Evolutionary conservation across 35 echinoderm and acorn worm genomes (phyloP), one percentile per base, ranked within the genome.

Genomic region (Holothuria glaberrima): DNA sequence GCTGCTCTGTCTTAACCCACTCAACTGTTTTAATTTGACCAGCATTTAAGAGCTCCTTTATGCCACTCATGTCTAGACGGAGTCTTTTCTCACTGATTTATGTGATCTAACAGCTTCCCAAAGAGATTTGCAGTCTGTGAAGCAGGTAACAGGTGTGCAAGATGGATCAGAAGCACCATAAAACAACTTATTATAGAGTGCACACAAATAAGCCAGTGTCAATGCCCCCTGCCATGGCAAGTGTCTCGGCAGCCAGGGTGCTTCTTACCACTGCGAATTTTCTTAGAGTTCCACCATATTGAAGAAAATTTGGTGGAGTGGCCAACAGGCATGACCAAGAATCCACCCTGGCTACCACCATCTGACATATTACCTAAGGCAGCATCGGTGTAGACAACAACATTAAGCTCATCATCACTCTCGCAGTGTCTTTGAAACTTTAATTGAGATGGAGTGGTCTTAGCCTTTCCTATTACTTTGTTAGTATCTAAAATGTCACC

Each of bases 61-160:
- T 87, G 18, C 85, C 34, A 70, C 62, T 87, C 59, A 87, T 70
- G 14, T 87, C 85, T 46, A 86, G 52, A 5, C 83, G 36, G 14
- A 86, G 60, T 86, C 83, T 86, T 32, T 86, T 86, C 34, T 86
- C 83, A 86, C 83, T 57, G 22, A 38, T 68, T 68, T 86, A 62
- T 86, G 57, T 57, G 83, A 86, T 25, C 52, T 86, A 30, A 86
- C 22, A 87, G 59, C 85, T 58, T 87, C 62, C 28, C 29, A 25
- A 2, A 87, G 44, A 22, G 62, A 87, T 68, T 87, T 70, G 34
- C 62, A 67, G 45, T 87, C 62, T 28, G 85, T 70, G 44, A 67
- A 64, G 27, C 85, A 68, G 27, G 26, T 29, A 35, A 70, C 41
- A 20, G 85, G 85, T 20, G 70, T 68, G 27, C 22, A 67, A 6